Evolutionary conservation across 2,888 invertebrate genomes (phyloP), one percentile per base, ranked within the genome.

Genomic region (Cantharis rustica): DNA sequence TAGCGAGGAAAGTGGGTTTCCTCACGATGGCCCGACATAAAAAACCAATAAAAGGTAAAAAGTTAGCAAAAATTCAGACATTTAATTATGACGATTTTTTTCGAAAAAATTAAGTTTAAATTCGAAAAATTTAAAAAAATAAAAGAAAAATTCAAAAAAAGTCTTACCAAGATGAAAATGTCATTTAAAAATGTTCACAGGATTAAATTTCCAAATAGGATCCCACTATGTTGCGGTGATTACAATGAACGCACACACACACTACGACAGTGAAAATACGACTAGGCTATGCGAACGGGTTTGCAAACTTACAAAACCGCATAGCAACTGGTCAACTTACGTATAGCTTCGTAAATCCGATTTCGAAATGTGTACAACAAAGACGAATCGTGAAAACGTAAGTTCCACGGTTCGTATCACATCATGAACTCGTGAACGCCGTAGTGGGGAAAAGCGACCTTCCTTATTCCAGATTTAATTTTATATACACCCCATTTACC

Each of bases 391-490:
- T 17, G 20, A n/a, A 17, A 62, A 15, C 69, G 64, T 61, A 63
- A 13, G 75, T 68, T 73, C 61, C 31, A 16, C 17, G 47, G 69
- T 62, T 75, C 76, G 47, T 63, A 73, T 77, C 79, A 77, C 79
- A 76, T 76, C 79, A 77, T 78, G 77, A 81, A 79, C 79, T 78
- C 79, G 79, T 75, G 77, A 71, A 77, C 77, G 68, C 10, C 16
- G 76, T 76, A 72, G 81, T 80, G 81, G 81, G 80, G 79, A 77
- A 72, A 64, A 75, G 75, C 78, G 80, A 80, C 80, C 81, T 80
- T 80, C 81, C 77, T 75, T 71, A 76, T 75, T 69, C 75, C 69
- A 76, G 77, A 77, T 79, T 73, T 75, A 73, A 79, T 73, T 77
- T 77, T 78, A 77, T 73, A 80, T 78, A 69, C 73, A 73, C 77